Base-by-base conservation (phyloP, 2,888 invertebrate species). In the Hipparchia sbordonii region DNA sequence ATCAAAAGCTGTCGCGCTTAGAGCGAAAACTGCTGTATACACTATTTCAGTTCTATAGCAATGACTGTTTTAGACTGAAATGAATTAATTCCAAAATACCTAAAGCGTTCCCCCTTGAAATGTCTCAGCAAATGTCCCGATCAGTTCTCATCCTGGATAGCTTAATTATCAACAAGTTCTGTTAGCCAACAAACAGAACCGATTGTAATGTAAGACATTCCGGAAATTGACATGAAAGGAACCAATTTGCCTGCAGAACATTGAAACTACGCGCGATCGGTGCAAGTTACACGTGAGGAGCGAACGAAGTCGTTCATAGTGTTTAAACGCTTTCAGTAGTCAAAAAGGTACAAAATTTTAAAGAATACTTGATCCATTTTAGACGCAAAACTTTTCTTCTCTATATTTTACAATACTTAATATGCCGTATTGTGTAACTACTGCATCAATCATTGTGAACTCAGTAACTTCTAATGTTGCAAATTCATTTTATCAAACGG, bases 161-260 rank as follows among this genome's bases (percentile, higher is more conserved):
- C 76, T 79, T 80, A 79, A 80, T 80, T 79, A 80, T 77, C 77
- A 72, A 74, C 75, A 71, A 78, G 76, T 77, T 79, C 72, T 76
- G 76, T 76, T 77, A 76, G 75, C 76, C 73, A 75, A 76, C 77
- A 77, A 79, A 77, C 76, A 79, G 76, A 73, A 72, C 71, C 72
- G 77, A 79, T 80, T 77, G 79, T 81, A 78, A 84, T 83, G 83
- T 83, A 83, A 84, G 84, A 84, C 84, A 79, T 80, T 79, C 77
- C 79, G 77, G 76, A 87, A 89, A 89, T 86, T 89, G 88, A 88
- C 89, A 84, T 81, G 84, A 86, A 85, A 87, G 85, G 88, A 88
- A 88, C 87, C 91, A 91, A 91, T 91, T 91, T 90, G 89, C 88
- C 83, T 87, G 84, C 84, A 83, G 87, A 86, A 73, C 75, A 70